Percentiles rank a stretch among this genome's conserved stretches.
These are phyloP conservation scores for Escarpia spicata DNA, from an alignment of 2,888 invertebrate genomes.

Conservation along the genomic window DNA sequence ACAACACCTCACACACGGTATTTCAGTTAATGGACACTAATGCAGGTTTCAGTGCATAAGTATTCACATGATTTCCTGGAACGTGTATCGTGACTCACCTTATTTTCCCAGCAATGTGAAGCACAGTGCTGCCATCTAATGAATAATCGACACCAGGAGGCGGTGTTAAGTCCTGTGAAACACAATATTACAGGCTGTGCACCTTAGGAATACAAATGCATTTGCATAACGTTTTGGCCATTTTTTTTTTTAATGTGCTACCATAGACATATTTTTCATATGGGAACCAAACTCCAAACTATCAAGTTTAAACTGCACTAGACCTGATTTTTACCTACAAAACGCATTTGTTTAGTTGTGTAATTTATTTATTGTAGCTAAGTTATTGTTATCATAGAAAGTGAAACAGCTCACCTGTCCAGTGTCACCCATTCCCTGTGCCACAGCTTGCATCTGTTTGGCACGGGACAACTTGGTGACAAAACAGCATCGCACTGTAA, in stretches of 20 bases:
- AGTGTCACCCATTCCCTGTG: slow-evolving; percentile 35
- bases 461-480: slow-evolving; percentile 81
- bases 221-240: not conserved
- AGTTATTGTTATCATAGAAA: too few species aligned
- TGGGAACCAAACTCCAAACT: not conserved
- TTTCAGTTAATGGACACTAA: too few species aligned
- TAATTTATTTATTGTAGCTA: too few species aligned
- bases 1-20: too few species aligned
- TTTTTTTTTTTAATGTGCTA: not conserved
- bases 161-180: slow-evolving; percentile 44
- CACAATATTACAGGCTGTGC: not conserved
- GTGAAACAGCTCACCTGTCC: not conserved
- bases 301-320: slow-evolving; percentile 50
- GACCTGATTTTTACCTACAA: slow-evolving; percentile 25
- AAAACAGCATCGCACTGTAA: slow-evolving; percentile 84
- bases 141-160: slow-evolving; percentile 74
- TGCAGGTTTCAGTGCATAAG: not conserved
- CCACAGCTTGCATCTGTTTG: slow-evolving; percentile 59
- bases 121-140: slow-evolving; percentile 72
- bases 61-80: not conserved
- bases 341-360: not conserved
- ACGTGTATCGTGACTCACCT: slow-evolving; percentile 52
- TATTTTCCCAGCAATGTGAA: slow-evolving; percentile 75
- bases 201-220: not conserved
- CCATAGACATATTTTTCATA: not conserved